These are phyloP conservation scores for Steatocranus sp. DNA, from an alignment of 2,797 vertebrate genomes.

Conservation along the genomic window DNA sequence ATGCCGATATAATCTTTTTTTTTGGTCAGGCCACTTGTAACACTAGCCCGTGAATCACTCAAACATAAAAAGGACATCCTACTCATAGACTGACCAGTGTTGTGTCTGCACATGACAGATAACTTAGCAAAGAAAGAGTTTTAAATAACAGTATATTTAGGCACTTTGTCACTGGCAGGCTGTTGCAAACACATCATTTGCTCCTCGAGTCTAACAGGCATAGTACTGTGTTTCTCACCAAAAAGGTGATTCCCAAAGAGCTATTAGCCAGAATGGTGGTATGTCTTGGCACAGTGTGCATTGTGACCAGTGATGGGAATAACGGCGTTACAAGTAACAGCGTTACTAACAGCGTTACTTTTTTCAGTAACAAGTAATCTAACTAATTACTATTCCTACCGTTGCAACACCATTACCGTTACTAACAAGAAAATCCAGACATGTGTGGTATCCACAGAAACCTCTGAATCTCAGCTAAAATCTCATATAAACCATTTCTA, in stretches of 20 bases:
- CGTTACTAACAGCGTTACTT: not conserved
- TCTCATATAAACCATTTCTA: too few species aligned
- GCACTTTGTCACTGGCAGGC: not conserved
- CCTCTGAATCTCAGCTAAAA: too few species aligned
- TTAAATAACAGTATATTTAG: not conserved
- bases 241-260: not conserved
- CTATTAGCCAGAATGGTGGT: not conserved
- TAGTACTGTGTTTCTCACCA: not conserved
- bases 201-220: not conserved
- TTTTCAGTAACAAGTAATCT: not conserved
- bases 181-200: not conserved
- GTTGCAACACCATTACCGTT: fast-evolving
- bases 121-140: not conserved
- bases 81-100: not conserved
- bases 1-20: not conserved
- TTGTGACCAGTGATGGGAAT: not conserved
- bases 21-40: not conserved
- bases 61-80: not conserved
- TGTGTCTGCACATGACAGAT: not conserved
- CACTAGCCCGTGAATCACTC: not conserved
- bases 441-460: too few species aligned
- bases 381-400: not conserved
- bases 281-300: not conserved
- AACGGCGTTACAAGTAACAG: fast-evolving
- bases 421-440: not conserved